phyloP scores from a whole-genome alignment of 2,113 vertebrate genomes.

The Corvus moneduloides region DNA sequence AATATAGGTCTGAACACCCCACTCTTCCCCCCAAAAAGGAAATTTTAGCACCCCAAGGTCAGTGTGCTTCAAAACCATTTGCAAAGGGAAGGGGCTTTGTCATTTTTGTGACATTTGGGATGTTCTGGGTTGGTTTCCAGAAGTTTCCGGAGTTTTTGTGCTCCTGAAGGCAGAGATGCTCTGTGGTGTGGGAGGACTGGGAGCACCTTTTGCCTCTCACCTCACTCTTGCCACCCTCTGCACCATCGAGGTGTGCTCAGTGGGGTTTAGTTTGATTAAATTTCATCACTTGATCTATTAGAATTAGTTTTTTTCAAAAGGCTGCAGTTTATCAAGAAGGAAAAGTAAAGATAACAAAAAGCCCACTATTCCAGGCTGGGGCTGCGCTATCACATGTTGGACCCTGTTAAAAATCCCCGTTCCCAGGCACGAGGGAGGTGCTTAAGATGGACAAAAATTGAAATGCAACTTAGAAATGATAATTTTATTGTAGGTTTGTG shows the following conservation, averaged over 20 bases:
- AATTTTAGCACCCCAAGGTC: neutral
- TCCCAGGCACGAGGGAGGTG: neutral
- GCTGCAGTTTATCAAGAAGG: neutral
- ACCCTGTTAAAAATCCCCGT: neutral
- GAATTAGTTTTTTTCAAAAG: neutral
- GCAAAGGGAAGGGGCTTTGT: neutral
- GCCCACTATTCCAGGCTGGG: fast-evolving
- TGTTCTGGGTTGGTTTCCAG: neutral
- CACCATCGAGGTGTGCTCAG: neutral
- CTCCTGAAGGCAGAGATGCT: neutral
- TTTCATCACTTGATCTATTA: neutral
- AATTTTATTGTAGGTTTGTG: neutral
- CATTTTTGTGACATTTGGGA: fast-evolving
- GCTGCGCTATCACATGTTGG: fast-evolving
- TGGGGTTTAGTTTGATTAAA: neutral
- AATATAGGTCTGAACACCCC: neutral
- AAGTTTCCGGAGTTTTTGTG: neutral
- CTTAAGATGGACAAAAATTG: neutral
- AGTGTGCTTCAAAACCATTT: fast-evolving
- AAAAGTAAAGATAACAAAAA: neutral
- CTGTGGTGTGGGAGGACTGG: neutral
- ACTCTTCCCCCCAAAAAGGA: fast-evolving
- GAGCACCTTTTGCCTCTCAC: fast-evolving
- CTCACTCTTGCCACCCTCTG: neutral
- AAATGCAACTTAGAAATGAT: neutral